Percentiles rank a stretch among this genome's conserved stretches.
These are phyloP conservation scores for Eolophus roseicapilla DNA, from an alignment of 2,113 vertebrate genomes.

Conservation along the genomic window DNA sequence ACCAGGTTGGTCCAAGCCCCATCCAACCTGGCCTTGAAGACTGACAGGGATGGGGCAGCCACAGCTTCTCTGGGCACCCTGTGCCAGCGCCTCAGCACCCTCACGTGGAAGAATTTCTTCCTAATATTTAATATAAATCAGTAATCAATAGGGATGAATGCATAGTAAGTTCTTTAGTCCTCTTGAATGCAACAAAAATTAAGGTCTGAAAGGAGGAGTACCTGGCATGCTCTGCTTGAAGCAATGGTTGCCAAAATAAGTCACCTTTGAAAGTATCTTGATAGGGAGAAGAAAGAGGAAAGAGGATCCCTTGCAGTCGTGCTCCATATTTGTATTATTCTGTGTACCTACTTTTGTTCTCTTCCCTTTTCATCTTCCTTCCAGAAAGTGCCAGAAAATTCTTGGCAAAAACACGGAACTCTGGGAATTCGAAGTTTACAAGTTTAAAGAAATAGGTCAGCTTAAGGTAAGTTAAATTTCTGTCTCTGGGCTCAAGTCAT, in stretches of 20 bases:
- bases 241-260: background rate
- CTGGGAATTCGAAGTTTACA: slow-evolving; percentile 98
- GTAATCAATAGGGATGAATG: background rate
- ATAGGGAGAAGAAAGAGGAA: background rate
- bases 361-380: background rate
- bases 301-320: background rate
- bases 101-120: background rate
- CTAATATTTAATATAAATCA: background rate
- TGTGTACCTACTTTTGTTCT: background rate
- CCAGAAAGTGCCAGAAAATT: slow-evolving; percentile 97
- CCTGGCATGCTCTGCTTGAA: background rate
- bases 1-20: background rate
- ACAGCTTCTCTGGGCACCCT: background rate
- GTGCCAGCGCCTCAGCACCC: background rate
- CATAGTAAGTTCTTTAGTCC: background rate
- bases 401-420: slow-evolving; percentile 98
- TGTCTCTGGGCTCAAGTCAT: background rate
- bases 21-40: background rate
- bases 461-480: slow-evolving; percentile 82
- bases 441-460: slow-evolving; percentile 97
- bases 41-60: background rate
- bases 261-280: background rate
- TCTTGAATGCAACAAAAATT: background rate
- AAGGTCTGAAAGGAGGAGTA: background rate
- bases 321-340: background rate